These are phyloP conservation scores for Motacilla alba DNA, from an alignment of 2,113 vertebrate species.

Conservation along the genomic window DNA sequence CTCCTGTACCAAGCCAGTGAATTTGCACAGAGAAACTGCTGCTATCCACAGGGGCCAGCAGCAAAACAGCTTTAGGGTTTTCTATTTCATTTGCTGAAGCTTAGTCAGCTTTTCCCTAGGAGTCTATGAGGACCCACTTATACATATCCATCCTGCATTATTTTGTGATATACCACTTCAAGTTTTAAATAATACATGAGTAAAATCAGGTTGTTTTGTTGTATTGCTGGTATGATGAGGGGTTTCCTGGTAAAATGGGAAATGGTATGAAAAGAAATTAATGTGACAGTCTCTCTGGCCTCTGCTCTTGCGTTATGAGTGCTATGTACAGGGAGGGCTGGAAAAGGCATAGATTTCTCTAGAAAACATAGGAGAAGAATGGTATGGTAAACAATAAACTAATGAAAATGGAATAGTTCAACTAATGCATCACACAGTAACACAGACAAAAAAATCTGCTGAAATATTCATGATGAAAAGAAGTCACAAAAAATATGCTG, in stretches of 20 bases:
- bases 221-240: neutral
- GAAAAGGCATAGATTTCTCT: neutral
- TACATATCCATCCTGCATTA: neutral
- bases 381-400: neutral
- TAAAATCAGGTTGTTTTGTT: neutral
- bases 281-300: neutral
- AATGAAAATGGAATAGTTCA: conserved; percentile 4
- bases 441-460: neutral
- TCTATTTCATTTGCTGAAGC: neutral
- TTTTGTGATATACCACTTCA: neutral
- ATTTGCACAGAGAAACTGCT: neutral
- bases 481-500: neutral
- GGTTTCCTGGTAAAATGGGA: neutral
- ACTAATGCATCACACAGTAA: neutral
- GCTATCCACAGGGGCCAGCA: neutral
- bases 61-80: neutral
- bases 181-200: neutral
- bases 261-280: neutral
- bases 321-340: neutral
- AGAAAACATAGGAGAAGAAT: neutral
- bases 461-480: conserved; percentile 39
- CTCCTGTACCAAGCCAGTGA: neutral
- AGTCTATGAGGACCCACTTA: neutral
- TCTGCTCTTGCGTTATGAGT: neutral
- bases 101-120: neutral